Conservation (phyloP, 2,888 invertebrate species). For the Tetragnatha montana region DNA sequence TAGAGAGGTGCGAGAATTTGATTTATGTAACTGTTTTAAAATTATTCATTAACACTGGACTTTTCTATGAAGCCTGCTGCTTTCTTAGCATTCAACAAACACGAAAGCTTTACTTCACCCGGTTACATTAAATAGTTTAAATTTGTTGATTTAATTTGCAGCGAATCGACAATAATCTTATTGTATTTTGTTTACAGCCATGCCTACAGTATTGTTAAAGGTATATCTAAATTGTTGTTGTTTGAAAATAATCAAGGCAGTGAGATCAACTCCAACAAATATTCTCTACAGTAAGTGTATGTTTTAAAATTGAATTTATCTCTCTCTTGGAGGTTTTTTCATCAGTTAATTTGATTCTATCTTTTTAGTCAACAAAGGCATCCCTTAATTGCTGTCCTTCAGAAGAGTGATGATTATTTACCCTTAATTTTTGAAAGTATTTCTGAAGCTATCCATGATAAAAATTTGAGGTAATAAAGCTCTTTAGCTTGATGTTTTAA, state of each 20-base stretch:
- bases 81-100: too few relatives aligned
- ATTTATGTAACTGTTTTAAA: too few relatives aligned
- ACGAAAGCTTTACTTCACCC: too few relatives aligned
- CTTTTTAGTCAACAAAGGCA: constrained; percentile 50
- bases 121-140: too few relatives aligned
- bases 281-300: constrained; percentile 54
- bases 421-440: constrained; percentile 58
- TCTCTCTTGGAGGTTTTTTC: neutral
- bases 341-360: neutral
- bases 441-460: constrained; percentile 35
- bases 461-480: constrained; percentile 22
- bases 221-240: constrained; percentile 39
- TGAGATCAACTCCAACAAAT: constrained; percentile 10
- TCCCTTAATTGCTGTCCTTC: constrained; percentile 57
- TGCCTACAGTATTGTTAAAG: constrained; percentile 51
- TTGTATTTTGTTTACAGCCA: constrained; percentile 36
- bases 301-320: neutral
- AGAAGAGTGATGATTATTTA: constrained; percentile 48
- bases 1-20: too few relatives aligned
- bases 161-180: too few relatives aligned
- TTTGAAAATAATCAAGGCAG: constrained; percentile 1
- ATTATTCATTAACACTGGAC: too few relatives aligned
- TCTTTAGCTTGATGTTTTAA: too few relatives aligned
- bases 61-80: too few relatives aligned
- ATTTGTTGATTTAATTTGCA: too few relatives aligned